Conservation (phyloP, 2,113 vertebrate species). For the Saguinus imperator region DNA sequence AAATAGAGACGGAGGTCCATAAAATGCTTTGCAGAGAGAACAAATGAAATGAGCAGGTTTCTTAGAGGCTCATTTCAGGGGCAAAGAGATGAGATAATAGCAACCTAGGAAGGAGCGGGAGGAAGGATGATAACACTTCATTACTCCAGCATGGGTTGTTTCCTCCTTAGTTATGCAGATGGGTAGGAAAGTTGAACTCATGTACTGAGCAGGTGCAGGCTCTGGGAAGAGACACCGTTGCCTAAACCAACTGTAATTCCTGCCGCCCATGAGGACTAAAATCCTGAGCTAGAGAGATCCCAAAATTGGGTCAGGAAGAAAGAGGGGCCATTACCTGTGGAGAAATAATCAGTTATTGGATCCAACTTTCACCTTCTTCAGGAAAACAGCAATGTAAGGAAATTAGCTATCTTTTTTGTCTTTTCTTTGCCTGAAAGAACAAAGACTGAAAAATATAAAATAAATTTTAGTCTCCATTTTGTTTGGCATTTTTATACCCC, state of each 20-base stretch:
- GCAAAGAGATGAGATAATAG: neutral
- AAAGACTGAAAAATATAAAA: neutral
- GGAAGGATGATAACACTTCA: neutral
- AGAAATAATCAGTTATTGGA: neutral
- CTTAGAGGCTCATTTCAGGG: neutral
- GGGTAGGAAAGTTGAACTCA: neutral
- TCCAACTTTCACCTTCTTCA: neutral
- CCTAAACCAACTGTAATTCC: neutral
- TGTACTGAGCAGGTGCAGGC: neutral
- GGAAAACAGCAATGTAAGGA: neutral
- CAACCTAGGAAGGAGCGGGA: neutral
- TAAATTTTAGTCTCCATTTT: neutral
- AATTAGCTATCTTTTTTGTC: neutral
- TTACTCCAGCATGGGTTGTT: neutral
- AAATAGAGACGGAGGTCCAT: neutral
- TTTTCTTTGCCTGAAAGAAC: neutral
- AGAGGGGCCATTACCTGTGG: neutral
- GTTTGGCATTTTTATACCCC: neutral
- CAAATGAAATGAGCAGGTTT: neutral
- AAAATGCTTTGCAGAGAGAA: neutral
- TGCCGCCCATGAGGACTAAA: rapidly evolving
- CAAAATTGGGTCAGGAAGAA: neutral
- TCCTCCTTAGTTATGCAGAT: neutral
- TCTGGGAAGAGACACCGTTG: neutral
- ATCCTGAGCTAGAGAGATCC: neutral